These are phyloP conservation scores for Silurus lanzhouensis DNA, from an alignment of 2,797 vertebrate species.

Conservation along the genomic window DNA sequence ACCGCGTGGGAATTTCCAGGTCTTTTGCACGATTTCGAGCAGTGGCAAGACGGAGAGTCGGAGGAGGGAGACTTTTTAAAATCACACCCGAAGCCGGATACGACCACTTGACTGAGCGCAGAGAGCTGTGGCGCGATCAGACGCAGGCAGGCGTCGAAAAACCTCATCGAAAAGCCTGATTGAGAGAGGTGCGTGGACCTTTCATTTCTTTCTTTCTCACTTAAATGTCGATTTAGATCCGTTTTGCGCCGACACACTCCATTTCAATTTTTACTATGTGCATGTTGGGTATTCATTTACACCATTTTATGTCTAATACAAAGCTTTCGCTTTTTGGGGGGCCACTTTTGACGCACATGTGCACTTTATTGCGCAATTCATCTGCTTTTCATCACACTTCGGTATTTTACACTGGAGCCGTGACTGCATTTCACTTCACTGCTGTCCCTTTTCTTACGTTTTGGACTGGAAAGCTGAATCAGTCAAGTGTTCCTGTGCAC, in stretches of 20 bases:
- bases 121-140: background rate
- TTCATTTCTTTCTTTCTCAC: background rate
- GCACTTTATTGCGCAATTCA: conserved; percentile 23
- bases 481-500: background rate
- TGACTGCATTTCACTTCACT: background rate
- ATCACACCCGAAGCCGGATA: background rate
- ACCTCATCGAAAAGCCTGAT: no score
- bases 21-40: background rate
- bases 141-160: background rate
- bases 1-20: conserved; percentile 34
- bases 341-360: conserved; percentile 25
- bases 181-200: conserved; percentile 27
- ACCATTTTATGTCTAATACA: background rate
- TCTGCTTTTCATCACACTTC: conserved; percentile 26
- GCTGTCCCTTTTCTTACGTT: background rate
- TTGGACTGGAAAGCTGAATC: background rate
- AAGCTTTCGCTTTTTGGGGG: background rate
- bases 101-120: background rate
- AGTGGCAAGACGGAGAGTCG: background rate
- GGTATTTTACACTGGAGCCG: background rate
- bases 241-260: background rate
- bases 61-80: conserved; percentile 5
- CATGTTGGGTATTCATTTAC: background rate
- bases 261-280: background rate
- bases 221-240: background rate